A percentile compares a stretch with the other conserved stretches of the same genome.
phyloP scores from a whole-genome alignment of 2,113 vertebrate species.

The Emydura subglobosa region DNA sequence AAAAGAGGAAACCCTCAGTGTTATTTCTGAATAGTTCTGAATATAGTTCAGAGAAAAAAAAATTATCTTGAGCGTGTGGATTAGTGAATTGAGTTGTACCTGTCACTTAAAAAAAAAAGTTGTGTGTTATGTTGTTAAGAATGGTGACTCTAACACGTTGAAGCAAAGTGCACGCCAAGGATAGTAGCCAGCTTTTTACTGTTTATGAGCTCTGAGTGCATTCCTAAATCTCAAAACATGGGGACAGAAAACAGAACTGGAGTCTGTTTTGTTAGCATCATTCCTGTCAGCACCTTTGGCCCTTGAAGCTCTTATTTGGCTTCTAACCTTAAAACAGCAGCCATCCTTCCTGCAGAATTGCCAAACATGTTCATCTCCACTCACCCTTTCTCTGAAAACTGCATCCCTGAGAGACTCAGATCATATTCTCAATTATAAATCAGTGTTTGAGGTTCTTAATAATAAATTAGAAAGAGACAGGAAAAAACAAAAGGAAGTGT shows the following conservation, averaged over 20 bases:
- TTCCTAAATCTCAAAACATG: background rate
- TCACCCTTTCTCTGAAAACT: background rate
- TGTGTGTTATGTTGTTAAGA: background rate
- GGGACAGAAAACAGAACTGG: background rate
- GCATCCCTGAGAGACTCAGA: accelerated
- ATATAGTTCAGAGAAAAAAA: background rate
- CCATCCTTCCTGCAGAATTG: background rate
- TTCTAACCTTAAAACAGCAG: background rate
- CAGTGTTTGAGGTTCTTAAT: background rate
- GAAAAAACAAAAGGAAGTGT: background rate
- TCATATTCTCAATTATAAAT: background rate
- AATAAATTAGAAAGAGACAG: background rate
- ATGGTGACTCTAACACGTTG: background rate
- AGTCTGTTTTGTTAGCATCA: background rate
- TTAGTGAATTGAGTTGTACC: background rate
- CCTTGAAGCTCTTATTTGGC: constrained; percentile 3
- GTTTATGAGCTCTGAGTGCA: constrained; percentile 5
- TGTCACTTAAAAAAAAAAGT: background rate
- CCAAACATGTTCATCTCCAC: background rate
- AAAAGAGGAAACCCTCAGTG: background rate
- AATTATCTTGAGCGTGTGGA: background rate
- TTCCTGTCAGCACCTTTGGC: background rate
- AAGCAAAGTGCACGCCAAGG: background rate
- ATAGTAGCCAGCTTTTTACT: constrained; percentile 10
- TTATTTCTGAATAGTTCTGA: background rate